Percentiles rank a stretch among this genome's conserved stretches.
These are phyloP conservation scores for Theonella swinhoei DNA, from an alignment of 37 sponge, comb jelly and placozoan species.

Conservation along the genomic window DNA sequence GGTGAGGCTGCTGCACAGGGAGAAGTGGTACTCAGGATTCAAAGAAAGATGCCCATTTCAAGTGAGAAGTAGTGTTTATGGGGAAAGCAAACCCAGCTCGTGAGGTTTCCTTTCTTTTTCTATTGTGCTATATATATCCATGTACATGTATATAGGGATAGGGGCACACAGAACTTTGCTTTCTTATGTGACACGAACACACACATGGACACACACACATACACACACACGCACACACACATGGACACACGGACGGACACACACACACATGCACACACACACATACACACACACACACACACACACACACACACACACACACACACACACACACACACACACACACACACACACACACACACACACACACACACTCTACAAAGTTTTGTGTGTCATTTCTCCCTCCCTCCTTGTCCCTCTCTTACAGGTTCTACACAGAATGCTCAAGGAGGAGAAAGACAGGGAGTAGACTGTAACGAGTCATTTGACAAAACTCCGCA, in stretches of 20 bases:
- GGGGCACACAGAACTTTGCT: too few relatives aligned
- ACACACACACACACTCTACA: neutral
- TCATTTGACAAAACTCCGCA: conserved; percentile 95
- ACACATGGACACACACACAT: too few relatives aligned
- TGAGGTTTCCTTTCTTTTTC: too few relatives aligned
- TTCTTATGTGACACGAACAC: too few relatives aligned
- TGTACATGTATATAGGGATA: too few relatives aligned
- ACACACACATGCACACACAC: too few relatives aligned
- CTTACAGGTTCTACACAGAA: conserved; percentile 90
- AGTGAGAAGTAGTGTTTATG: too few relatives aligned
- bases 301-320: neutral
- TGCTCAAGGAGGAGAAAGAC: conserved; percentile 83
- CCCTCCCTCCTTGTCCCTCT: neutral
- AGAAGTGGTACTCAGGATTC: conserved; percentile 50
- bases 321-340: neutral
- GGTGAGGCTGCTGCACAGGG: conserved; percentile 66
- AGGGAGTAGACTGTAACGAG: conserved; percentile 89
- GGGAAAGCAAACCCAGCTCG: too few relatives aligned
- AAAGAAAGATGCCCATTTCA: conserved; percentile 44
- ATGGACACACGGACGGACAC: neutral
- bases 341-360: neutral
- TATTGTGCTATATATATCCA: too few relatives aligned
- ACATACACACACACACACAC: too few relatives aligned
- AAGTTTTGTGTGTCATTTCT: neutral
- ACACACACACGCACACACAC: too few relatives aligned